Evolutionary conservation across 1,140 invertebrate species (phyloP).

Genomic region (Stegodyphus dumicola): DNA sequence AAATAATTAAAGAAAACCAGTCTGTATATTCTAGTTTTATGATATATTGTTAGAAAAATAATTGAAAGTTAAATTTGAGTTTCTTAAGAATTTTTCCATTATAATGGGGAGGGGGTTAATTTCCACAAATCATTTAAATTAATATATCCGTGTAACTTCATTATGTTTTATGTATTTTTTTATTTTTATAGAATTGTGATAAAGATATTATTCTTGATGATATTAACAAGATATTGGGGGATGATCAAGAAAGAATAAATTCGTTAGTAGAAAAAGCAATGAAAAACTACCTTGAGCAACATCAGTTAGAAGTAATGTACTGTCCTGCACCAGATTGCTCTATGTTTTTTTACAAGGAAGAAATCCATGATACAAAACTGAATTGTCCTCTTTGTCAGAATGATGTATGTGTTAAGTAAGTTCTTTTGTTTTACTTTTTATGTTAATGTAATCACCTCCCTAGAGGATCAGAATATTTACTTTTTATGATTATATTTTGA

Average conservation of each 20-base stretch:
- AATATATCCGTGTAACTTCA: not conserved
- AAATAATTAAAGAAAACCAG: no score
- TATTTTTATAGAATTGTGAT: conserved; percentile 11
- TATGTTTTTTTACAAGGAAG: conserved; percentile 51
- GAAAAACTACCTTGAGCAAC: conserved; percentile 16
- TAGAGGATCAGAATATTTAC: no score
- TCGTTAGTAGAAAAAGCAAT: conserved; percentile 12
- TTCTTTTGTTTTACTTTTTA: not conserved
- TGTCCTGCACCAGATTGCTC: conserved; percentile 46
- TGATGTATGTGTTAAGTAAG: conserved; percentile 47
- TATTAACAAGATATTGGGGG: conserved; percentile 6
- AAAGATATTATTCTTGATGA: conserved; percentile 39
- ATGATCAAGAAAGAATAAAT: conserved; percentile 27
- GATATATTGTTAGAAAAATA: no score
- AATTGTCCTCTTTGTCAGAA: conserved; percentile 38
- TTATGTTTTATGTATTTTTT: conserved; percentile 2
- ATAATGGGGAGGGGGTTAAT: no score
- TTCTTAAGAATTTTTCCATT: no score
- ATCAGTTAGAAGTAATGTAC: conserved; percentile 2
- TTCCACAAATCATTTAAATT: no score
- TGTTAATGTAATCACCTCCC: no score
- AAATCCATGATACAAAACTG: conserved; percentile 9
- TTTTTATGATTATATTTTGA: no score
- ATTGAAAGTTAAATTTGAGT: no score
- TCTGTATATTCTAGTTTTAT: no score